Base-by-base conservation (phyloP, 1,140 invertebrate species). In the Drosophila oshimai region DNA sequence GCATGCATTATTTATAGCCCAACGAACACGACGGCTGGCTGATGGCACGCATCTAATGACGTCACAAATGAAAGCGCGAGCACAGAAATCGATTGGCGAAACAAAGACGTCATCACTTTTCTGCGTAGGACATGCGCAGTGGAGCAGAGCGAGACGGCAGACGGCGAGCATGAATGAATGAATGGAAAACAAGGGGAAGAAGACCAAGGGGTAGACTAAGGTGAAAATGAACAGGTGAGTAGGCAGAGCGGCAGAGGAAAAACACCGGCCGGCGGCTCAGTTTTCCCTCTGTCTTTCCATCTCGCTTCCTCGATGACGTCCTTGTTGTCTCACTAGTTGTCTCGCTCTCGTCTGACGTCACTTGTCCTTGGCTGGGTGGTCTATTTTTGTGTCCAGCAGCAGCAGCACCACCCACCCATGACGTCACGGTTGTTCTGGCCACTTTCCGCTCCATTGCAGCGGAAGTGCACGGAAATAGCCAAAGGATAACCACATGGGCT, bases 101-200 rank as follows among this genome's bases (percentile, higher is more conserved):
- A 79, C 80, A 72, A 84, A 86, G 80, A 84, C 80, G 80, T 84
- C 80, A 84, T 86, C 58, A 72, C 26, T 57, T 62, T 46, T 44
- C 74, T 61, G 67, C 57, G 70, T 53, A 67, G 69, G 55, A 74
- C 79, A 84, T 84, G 78, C 78, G 74, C 74, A 61, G 13, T 61
- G 28, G 24, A 41, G 42, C 57, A 31, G 41, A 71, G 45, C 61
- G 42, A 72, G 68, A 72, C 69, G 10, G 36, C 57, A 34, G 50
- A 34, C 36, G 46, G 28, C 36, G 17, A 49, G 34, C 68, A 81
- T 83, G 79, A 83, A 83, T 83, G 78, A 83, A 83, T 77, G 70
- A 65, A 62, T 62, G 64, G 22, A 39, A 24, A 15, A 5, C 37
- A 33, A 18, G 0, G 13, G 31, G 22, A 34, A 28, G 6, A n/a